Base-by-base conservation (phyloP, 1,140 invertebrate genomes). In the Paramacrobiotus metropolitanus region DNA sequence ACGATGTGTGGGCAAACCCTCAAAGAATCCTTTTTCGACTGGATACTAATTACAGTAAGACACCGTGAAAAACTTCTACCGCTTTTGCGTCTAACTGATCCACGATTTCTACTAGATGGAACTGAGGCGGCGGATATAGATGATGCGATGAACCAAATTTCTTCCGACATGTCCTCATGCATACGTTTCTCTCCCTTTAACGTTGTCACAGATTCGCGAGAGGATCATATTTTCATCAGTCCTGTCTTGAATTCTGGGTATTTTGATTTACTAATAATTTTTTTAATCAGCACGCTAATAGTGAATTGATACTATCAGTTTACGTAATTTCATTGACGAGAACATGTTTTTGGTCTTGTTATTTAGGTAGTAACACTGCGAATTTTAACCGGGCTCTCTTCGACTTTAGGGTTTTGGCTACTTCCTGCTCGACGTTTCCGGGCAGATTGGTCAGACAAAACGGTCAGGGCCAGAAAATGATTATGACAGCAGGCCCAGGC, bases 1-100 rank as follows among this genome's bases (percentile, higher is more conserved):
- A 55, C 24, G 48, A 55, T 24, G 48, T 55, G 15, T 55, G 48
- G 48, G 15, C 48, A 9, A 55, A 55, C 48, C 48, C 48, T 55
- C 48, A 55, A 55, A 15, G 48, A 28, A 55, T 55, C 48, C 24
- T 55, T 9, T 55, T 20, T 24, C 15, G 48, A 15, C 48, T 55
- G 48, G 48, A 55, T 28, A 4, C 15, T 24, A 9, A 20, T 20
- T 55, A 55, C 48, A 55, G 48, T 55, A 24, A 15, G 48, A 9
- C 28, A n/a, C n/a, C n/a, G n/a, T n/a, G n/a, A n/a, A n/a, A n/a
- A n/a, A n/a, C n/a, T n/a, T n/a, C 34, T 40, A 40, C n/a, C n/a
- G 34, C n/a, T n/a, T 40, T 40, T 40, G 9, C n/a, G 9, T 40
- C n/a, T 40, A 40, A 9, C 34, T 40, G 9, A 40, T n/a, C n/a